Base-by-base conservation (phyloP, 2,113 vertebrate genomes). In the Onychorhynchus coronatus region DNA sequence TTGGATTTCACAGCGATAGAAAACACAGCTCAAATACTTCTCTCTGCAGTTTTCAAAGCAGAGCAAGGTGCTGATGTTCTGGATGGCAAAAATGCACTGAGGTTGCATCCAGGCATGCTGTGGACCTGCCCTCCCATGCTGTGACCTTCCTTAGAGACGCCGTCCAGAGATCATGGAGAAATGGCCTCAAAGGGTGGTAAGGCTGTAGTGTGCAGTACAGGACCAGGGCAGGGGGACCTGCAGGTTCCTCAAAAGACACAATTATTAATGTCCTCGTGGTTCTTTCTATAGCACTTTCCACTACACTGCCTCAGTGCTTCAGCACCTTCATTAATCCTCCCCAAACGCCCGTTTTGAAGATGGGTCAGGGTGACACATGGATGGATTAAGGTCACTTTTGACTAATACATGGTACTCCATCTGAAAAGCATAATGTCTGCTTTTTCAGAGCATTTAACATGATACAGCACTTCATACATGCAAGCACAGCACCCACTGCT, bases 341-440 rank as follows among this genome's bases (percentile, higher is more conserved):
- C 84, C 76, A 72, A 86, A 19, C 68, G 10, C 72, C 88, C 12
- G 5, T 85, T 77, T 58, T 1, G 83, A 85, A 90, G 85, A 84
- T 23, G 81, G 91, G 77, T 73, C 58, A 72, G 77, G 88, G 89
- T 89, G 95, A 93, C 68, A 82, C 59, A 12, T 22, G 83, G 88
- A 86, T 77, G 88, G 94, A 91, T 96, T 25, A 88, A 96, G 89
- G 91, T 95, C 95, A 88, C 66, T 91, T 94, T 78, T 78, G 84
- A 85, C 91, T 95, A 65, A 94, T 91, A 95, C 74, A 27, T 87
- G 58, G 84, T 72, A 44, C 37, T 95, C 77, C 86, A 74, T 73
- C 77, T 49, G 58, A 82, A 91, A 68, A 91, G 89, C 17, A 0
- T 41, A 52, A 59, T 14, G 65, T 55, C 91, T 78, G 91, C 74